A percentile compares a stretch with the other conserved stretches of the same genome.
Evolutionary conservation across 1,140 invertebrate species (phyloP).

Genomic region (Arctopsyche grandis): DNA sequence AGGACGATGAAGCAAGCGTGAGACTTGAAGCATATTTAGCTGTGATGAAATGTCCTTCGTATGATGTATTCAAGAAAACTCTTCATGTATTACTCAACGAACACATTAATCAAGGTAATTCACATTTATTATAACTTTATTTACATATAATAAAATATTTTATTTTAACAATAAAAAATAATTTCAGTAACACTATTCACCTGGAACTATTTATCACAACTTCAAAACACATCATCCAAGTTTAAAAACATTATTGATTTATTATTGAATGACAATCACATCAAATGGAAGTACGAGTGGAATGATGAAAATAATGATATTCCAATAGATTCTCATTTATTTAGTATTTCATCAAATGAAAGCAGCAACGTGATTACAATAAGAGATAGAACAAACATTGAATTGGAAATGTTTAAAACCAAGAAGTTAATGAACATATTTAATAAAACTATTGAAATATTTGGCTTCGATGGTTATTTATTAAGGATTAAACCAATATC

Average conservation of each 20-base stretch:
- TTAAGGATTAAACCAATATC: background rate
- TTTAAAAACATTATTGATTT: background rate
- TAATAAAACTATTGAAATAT: background rate
- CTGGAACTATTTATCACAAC: constrained; percentile 3
- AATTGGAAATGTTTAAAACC: background rate
- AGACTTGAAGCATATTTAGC: constrained; percentile 21
- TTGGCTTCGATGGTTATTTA: background rate
- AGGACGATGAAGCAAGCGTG: background rate
- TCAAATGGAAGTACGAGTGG: background rate
- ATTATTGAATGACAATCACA: background rate
- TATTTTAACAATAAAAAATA: background rate
- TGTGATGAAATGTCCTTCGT: constrained; percentile 19
- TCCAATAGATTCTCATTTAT: background rate
- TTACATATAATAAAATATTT: background rate
- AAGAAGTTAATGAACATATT: background rate
- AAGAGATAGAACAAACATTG: background rate
- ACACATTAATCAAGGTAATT: constrained; percentile 25
- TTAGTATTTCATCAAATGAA: background rate
- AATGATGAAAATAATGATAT: background rate
- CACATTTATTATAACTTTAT: background rate
- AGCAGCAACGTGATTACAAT: background rate
- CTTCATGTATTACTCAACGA: background rate
- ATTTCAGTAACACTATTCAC: constrained; percentile 8
- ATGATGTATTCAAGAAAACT: background rate
- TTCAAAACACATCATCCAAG: background rate